Conservation (phyloP, 2,888 invertebrate genomes). For the Standfussiana lucernea region DNA sequence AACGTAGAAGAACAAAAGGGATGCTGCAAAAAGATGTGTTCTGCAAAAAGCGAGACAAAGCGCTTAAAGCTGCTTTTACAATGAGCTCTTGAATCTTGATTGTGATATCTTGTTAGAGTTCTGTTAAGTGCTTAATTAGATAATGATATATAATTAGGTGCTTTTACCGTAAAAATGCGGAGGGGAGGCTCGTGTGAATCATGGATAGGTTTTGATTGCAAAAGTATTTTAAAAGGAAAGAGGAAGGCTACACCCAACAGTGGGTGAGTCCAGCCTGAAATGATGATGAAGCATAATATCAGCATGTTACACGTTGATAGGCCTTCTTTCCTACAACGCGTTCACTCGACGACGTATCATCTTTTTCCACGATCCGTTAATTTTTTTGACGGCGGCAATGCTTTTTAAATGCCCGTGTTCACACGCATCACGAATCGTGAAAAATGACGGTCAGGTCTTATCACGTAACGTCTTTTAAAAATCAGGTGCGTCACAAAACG, state of each 20-base stretch:
- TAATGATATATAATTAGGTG: constrained; percentile 44
- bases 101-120: constrained; percentile 43
- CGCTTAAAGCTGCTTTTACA: constrained; percentile 53
- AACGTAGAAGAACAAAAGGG: constrained; percentile 74
- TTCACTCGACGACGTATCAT: too few species aligned
- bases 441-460: too few species aligned
- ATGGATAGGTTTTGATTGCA: background rate
- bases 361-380: too few species aligned
- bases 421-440: too few species aligned
- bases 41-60: constrained; percentile 61
- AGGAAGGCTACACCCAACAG: background rate
- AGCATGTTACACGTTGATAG: too few species aligned
- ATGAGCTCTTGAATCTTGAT: constrained; percentile 63
- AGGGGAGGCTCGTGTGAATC: background rate
- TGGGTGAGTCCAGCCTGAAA: background rate
- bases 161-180: background rate
- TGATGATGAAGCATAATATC: background rate
- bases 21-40: constrained; percentile 69
- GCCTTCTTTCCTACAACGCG: too few species aligned
- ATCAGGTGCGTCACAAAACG: too few species aligned
- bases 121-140: constrained; percentile 43
- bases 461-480: too few species aligned
- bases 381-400: too few species aligned
- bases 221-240: background rate
- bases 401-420: too few species aligned